Percentiles rank a stretch among this genome's conserved stretches.
Conservation (phyloP, 1,140 invertebrate genomes). For the Nilaparvata lugens region DNA sequence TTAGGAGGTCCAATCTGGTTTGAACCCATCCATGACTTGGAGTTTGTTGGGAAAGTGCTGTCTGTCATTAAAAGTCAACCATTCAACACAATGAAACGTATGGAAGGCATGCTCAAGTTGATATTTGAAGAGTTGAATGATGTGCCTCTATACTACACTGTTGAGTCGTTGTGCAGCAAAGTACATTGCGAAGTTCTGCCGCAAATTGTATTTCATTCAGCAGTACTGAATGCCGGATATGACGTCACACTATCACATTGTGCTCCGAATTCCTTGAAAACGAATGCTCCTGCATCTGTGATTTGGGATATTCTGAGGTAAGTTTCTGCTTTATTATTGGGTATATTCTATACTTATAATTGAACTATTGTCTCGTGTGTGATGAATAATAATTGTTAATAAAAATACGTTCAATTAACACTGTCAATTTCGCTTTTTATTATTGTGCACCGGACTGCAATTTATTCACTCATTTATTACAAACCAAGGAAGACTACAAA, state of each 20-base stretch:
- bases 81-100: slow-evolving; percentile 61
- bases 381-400: no score
- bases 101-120: slow-evolving; percentile 61
- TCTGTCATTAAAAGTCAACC: slow-evolving; percentile 32
- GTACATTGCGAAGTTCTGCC: slow-evolving; percentile 19
- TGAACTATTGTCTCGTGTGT: no score
- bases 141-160: slow-evolving; percentile 76
- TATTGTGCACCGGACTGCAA: no score
- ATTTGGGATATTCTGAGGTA: slow-evolving; percentile 87
- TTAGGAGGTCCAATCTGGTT: slow-evolving; percentile 93
- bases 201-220: slow-evolving; percentile 58
- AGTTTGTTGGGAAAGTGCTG: slow-evolving; percentile 58
- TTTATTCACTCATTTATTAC: no score
- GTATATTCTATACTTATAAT: no score
- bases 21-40: slow-evolving; percentile 66
- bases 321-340: not conserved
- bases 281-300: slow-evolving; percentile 74
- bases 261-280: slow-evolving; percentile 82
- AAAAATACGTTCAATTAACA: no score
- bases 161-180: slow-evolving; percentile 34
- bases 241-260: slow-evolving; percentile 88
- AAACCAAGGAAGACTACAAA: no score
- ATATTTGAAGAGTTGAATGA: slow-evolving; percentile 72
- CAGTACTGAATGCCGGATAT: slow-evolving; percentile 87
- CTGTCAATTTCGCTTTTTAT: no score